Evolutionary conservation across 2,888 invertebrate species (phyloP), one percentile per base, ranked within the genome.

Genomic region (Dioctria rufipes): DNA sequence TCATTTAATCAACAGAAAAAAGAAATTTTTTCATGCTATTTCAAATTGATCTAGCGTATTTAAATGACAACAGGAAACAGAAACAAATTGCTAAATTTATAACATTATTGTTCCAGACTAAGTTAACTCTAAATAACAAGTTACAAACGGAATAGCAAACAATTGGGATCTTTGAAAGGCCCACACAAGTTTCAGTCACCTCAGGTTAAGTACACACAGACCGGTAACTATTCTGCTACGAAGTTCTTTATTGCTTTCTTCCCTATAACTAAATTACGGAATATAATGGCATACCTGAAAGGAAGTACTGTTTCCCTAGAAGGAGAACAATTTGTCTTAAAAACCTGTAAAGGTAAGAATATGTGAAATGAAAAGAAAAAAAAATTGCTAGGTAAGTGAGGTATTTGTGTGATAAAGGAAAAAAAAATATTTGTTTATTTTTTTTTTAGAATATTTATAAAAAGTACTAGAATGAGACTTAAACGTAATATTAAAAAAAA

Each of bases 201-300:
- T 77, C 25, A 63, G 25, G 25, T 25, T 63, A 63, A 77, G 77
- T 77, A 37, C 42, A 43, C 25, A 25, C 63, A 46, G 40, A 9
- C 25, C n/a, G 61, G 77, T 40, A 46, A 63, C 49, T 46, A 46
- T 77, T 46, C 77, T 77, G 61, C 37, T 42, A 13, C 13, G 77
- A 77, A 77, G 46, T 77, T 77, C 63, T 77, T 77, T 77, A 77
- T 63, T 63, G 77, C 77, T 51, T 46, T 63, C 77, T 77, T 77
- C 77, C 77, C 77, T 77, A 77, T 77, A 77, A 63, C 77, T 77
- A 77, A 77, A 77, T 77, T 77, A 77, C 77, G 40, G 58, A 58
- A 73, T 73, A 73, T 73, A 73, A 73, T 73, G 58, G 73, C 9
- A 40, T 42, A 37, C 60, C n/a, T n/a, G 58, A 73, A 73, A 54